These are phyloP conservation scores for Chrysemys picta DNA, from an alignment of 2,113 vertebrate genomes.

Conservation along the genomic window DNA sequence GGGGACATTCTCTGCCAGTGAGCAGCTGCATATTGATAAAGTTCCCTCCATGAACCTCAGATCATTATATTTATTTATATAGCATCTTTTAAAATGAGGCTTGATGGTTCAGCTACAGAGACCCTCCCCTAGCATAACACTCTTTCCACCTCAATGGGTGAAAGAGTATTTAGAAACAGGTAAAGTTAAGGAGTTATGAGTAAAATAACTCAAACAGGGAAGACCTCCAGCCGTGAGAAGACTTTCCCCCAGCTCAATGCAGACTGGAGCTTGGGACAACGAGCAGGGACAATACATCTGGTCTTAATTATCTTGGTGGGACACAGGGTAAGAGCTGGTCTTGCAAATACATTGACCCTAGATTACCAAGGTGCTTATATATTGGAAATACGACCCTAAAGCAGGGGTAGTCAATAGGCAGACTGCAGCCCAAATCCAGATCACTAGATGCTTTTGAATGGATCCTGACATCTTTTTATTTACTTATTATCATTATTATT, in stretches of 20 bases:
- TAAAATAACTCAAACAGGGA: background rate
- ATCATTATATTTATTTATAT: background rate
- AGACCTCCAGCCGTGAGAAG: background rate
- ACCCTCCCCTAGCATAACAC: background rate
- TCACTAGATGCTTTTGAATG: too few relatives aligned
- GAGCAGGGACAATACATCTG: background rate
- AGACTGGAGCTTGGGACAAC: background rate
- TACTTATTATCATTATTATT: too few relatives aligned
- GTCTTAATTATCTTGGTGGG: background rate
- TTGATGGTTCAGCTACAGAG: background rate
- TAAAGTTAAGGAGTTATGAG: background rate
- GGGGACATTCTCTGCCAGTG: background rate
- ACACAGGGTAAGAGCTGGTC: background rate
- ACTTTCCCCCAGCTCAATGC: background rate
- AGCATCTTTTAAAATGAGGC: rapidly evolving
- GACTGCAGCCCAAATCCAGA: background rate
- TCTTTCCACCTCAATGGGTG: background rate
- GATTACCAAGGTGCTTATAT: rapidly evolving
- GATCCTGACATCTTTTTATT: too few relatives aligned
- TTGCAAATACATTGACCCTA: background rate
- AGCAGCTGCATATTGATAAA: background rate
- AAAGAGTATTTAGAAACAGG: background rate
- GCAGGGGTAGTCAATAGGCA: too few relatives aligned
- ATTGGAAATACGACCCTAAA: background rate
- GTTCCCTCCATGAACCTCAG: rapidly evolving